Evolutionary conservation across 2,113 vertebrate genomes (phyloP), one percentile per base, ranked within the genome.

Genomic region (Cricetomys ansorgei): DNA sequence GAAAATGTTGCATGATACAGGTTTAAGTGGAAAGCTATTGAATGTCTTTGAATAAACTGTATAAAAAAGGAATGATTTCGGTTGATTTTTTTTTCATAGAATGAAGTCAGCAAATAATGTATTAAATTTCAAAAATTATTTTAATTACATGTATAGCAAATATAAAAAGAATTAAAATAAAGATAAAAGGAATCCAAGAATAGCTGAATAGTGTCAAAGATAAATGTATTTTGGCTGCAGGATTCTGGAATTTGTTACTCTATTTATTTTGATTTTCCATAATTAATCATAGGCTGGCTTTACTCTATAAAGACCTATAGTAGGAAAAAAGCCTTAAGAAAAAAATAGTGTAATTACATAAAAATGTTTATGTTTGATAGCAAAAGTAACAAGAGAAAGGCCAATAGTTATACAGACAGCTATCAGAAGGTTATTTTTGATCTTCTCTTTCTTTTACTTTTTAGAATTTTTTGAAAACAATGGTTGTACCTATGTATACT

Each of bases 241-340:
- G 6, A 67, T 55, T 88, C 8, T 83, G 29, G 21, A 77, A 94
- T 86, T 85, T 92, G 85, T n/a, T 48, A 16, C 7, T 88, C 17
- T 45, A 64, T 55, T 65, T 84, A 64, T 84, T 97, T 94, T 50
- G 75, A 95, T 83, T 95, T 89, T 69, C 12, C 8, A 48, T 70
- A 34, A 2, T 25, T 93, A 21, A 79, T 17, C 27, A 88, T n/a
- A 80, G 85, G 57, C 7, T 75, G 80, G 40, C 53, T 89, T 72
- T 40, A 64, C 45, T 65, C 17, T 37, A 73, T 8, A 89, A 16
- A 72, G 23, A n/a, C n/a, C n/a, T n/a, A n/a, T n/a, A n/a, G n/a
- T 48, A 27, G 21, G 27, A 96, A 73, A 37, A 15, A 79, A 77
- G 1, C 1, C 55, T 4, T 65, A 72, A 72, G 19, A 55, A 86